Base-by-base conservation (phyloP, 1,140 invertebrate species). In the Saccostrea echinata region DNA sequence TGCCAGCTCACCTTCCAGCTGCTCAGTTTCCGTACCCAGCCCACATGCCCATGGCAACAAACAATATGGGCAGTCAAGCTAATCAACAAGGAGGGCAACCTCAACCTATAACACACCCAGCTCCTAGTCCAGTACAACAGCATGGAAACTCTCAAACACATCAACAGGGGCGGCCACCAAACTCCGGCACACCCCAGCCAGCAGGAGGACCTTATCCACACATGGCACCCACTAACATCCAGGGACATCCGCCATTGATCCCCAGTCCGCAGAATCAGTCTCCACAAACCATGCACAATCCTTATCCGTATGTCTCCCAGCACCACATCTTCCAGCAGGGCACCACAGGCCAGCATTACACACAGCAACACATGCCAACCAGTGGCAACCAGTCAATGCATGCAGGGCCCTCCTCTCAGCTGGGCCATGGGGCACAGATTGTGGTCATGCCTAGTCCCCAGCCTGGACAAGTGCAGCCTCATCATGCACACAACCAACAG, bases 171-270 rank as follows among this genome's bases (percentile, higher is more conserved):
- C 90, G 86, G 51, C 92, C 88, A 1, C 87, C 89, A 11, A 88
- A 88, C 30, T 91, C 88, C 1, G 90, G 91, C 81, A 91, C 91
- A 71, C 89, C 91, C n/a, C 89, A 92, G 61, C 89, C 86, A 16
- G 33, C 27, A 21, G 81, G 55, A 6, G 86, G 43, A n/a, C 86
- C 82, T 24, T 85, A 83, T 24, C 86, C 81, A 82, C 76, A 87
- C 21, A 87, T 87, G 68, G 86, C 76, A 12, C 55, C 83, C n/a
- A 51, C 82, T 3, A 85, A 82, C 53, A 68, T 90, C 27, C 86
- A 88, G 30, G 86, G 86, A n/a, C 88, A 88, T 71, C 88, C 88
- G 55, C 88, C 88, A 64, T 33, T 88, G n/a, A 53, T 81, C n/a
- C 71, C 86, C 3, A 84, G 86, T 55, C 86, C 84, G 1, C 89